phyloP scores from a whole-genome alignment of 2,797 vertebrate genomes.

The Mastacembelus armatus region DNA sequence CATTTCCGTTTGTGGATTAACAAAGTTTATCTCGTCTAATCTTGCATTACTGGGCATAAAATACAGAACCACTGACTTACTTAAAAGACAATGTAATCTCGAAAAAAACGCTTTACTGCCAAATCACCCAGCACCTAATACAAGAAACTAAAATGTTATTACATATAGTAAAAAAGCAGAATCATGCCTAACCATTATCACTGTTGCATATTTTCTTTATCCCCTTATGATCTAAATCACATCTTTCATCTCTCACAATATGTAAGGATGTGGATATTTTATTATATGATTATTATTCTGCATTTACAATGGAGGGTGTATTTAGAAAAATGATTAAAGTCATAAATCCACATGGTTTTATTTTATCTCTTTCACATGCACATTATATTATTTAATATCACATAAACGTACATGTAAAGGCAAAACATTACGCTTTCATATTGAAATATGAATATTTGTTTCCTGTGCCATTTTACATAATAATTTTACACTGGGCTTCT shows the following conservation, averaged over 20 bases:
- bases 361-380: conserved; percentile 24
- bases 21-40: too few species aligned
- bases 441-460: conserved; percentile 39
- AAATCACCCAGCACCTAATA: neutral
- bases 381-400: conserved; percentile 20
- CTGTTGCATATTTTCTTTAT: neutral
- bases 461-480: conserved; percentile 52
- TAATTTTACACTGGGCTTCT: conserved; percentile 49
- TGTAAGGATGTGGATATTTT: neutral
- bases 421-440: conserved; percentile 37
- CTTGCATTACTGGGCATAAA: too few species aligned
- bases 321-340: conserved; percentile 31
- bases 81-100: too few species aligned
- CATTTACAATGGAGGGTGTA: neutral
- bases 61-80: too few species aligned
- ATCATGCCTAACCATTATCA: neutral
- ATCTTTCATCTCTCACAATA: neutral
- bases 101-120: too few species aligned
- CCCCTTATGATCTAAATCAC: neutral
- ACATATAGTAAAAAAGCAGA: neutral
- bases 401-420: conserved; percentile 6
- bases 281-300: conserved; percentile 7
- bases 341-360: conserved; percentile 24
- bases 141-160: neutral
- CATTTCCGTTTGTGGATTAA: too few species aligned